These are phyloP conservation scores for Myotis planiceps DNA, from an alignment of 2,797 vertebrate species.

Conservation along the genomic window DNA sequence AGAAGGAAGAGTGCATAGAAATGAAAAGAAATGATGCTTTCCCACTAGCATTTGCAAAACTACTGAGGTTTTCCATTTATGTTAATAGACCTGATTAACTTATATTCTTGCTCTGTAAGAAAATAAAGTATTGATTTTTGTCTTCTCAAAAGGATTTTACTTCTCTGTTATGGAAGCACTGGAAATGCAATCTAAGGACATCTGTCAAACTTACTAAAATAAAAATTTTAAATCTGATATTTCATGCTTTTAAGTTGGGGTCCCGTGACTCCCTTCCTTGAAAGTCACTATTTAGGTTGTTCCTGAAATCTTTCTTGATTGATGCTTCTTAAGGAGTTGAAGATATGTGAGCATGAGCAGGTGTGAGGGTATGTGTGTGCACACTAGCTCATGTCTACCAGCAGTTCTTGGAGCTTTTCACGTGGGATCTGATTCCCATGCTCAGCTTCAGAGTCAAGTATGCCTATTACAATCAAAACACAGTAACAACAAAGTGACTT, in stretches of 20 bases:
- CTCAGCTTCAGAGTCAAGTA: not conserved
- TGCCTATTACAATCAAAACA: not conserved
- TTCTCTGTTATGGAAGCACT: conserved; percentile 76
- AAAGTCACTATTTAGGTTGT: not conserved
- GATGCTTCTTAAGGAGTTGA: not conserved
- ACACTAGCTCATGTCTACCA: not conserved
- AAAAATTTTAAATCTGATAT: conserved; percentile 11
- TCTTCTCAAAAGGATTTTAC: conserved; percentile 76
- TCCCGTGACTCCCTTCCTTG: not conserved
- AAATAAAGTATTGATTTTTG: conserved; percentile 79
- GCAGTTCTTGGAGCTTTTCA: not conserved
- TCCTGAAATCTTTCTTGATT: not conserved
- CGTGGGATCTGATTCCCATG: accelerated
- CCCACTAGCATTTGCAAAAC: conserved; percentile 65
- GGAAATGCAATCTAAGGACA: conserved; percentile 76
- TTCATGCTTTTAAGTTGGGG: not conserved
- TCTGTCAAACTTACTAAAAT: conserved; percentile 82
- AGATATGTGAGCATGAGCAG: not conserved
- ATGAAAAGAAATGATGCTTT: conserved; percentile 58
- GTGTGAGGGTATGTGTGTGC: not conserved
- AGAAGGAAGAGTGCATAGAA: conserved; percentile 70
- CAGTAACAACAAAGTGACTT: not conserved
- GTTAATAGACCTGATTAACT: conserved; percentile 75
- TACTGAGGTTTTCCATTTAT: conserved; percentile 79
- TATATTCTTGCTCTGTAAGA: conserved; percentile 60